These are phyloP conservation scores for Eolophus roseicapilla DNA, from an alignment of 2,113 vertebrate species.

Conservation along the genomic window DNA sequence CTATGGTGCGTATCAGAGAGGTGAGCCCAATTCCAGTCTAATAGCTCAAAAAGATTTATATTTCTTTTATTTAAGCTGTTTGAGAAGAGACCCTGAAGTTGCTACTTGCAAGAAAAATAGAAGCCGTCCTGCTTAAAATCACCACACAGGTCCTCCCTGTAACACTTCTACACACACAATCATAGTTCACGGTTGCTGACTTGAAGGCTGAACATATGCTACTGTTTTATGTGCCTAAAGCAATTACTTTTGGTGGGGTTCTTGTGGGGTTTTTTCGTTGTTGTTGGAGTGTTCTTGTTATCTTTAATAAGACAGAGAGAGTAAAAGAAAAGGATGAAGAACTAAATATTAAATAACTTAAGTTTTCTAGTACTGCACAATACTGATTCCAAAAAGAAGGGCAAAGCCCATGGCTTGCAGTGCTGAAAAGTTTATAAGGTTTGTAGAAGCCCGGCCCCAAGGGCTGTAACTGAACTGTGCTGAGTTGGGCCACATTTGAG, in stretches of 20 bases:
- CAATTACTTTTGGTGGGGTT: not conserved
- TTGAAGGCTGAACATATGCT: not conserved
- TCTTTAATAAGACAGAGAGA: not conserved
- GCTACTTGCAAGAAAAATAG: not conserved
- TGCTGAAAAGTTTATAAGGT: not conserved
- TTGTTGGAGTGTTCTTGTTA: not conserved
- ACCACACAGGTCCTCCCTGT: not conserved
- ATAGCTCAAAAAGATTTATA: not conserved
- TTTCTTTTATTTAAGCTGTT: not conserved
- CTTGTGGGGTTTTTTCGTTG: not conserved
- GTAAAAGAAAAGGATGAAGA: not conserved
- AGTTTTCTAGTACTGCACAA: not conserved
- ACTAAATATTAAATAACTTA: not conserved
- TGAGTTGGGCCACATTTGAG: not conserved
- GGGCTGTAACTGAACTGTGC: not conserved
- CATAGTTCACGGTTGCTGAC: not conserved
- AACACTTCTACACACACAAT: not conserved
- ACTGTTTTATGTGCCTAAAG: not conserved
- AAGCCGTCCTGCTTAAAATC: not conserved
- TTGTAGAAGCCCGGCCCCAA: not conserved
- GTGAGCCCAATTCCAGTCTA: not conserved
- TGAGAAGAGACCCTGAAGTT: not conserved
- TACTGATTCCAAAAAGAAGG: not conserved
- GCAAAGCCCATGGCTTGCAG: not conserved
- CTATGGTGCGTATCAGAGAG: not conserved